phyloP scores from a whole-genome alignment of 2,113 vertebrate genomes.

The Xyliphius kryptos region DNA sequence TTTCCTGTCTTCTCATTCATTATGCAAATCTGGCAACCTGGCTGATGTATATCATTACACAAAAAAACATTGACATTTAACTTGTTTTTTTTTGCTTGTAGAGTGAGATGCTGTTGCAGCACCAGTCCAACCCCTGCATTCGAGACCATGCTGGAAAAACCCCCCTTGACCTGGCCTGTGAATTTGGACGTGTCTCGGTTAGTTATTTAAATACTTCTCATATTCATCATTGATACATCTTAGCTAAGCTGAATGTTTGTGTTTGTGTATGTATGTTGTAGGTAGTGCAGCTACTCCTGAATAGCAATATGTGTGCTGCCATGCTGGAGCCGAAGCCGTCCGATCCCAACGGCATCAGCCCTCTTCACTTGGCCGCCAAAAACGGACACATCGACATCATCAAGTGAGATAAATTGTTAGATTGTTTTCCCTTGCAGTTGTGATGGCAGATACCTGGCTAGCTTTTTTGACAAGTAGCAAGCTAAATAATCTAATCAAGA shows the following conservation, averaged over 20 bases:
- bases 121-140: slow-evolving; percentile 97
- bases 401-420: slow-evolving; percentile 73
- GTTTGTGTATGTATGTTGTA: too few relatives aligned
- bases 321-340: slow-evolving; percentile 89
- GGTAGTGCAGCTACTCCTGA: slow-evolving; percentile 94
- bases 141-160: slow-evolving; percentile 92
- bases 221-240: neutral
- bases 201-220: too few relatives aligned
- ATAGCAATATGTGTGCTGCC: slow-evolving; percentile 92
- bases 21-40: too few relatives aligned
- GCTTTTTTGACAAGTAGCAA: too few relatives aligned
- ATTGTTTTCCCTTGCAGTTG: neutral
- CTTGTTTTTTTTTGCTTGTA: slow-evolving; percentile 40
- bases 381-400: slow-evolving; percentile 98
- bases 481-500: too few relatives aligned
- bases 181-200: slow-evolving; percentile 92
- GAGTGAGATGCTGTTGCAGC: slow-evolving; percentile 87
- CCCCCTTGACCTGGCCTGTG: slow-evolving; percentile 90
- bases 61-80: too few relatives aligned
- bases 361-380: slow-evolving; percentile 92
- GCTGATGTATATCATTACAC: too few relatives aligned
- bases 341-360: slow-evolving; percentile 91
- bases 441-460: slow-evolving; percentile 14
- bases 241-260: slow-evolving; percentile 17
- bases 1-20: too few relatives aligned